A percentile compares a stretch with the other conserved stretches of the same genome.
Conservation (phyloP, 1,140 invertebrate genomes). For the Meloidogyne floridensis region DNA sequence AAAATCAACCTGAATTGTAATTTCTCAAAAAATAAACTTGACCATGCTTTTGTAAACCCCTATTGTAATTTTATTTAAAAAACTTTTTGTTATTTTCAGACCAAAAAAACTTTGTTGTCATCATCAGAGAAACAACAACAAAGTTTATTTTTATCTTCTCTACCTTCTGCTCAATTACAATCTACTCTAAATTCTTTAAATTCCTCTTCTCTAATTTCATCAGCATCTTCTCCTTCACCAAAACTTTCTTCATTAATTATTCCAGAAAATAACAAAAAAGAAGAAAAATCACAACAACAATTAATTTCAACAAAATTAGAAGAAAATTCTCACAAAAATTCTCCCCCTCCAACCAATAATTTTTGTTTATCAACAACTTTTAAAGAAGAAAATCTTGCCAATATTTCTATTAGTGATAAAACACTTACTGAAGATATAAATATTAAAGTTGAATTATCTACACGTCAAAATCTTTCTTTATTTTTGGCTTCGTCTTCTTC, state of each 20-base stretch:
- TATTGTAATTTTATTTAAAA: too few species aligned
- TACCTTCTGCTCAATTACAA: background rate
- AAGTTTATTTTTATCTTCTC: background rate
- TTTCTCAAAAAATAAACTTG: too few species aligned
- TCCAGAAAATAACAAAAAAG: background rate
- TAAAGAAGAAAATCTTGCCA: constrained; percentile 6
- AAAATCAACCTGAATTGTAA: too few species aligned
- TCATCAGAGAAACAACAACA: background rate
- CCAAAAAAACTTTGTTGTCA: background rate
- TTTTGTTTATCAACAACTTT: constrained; percentile 9
- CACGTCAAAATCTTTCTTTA: background rate
- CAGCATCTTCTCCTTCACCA: background rate
- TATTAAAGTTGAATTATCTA: background rate
- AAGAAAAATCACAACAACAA: background rate
- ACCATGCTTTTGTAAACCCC: too few species aligned
- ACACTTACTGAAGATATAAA: background rate
- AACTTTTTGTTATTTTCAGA: background rate
- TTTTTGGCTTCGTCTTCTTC: background rate
- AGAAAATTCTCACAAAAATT: background rate
- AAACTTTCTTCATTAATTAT: background rate
- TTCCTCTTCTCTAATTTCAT: background rate
- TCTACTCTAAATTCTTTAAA: background rate
- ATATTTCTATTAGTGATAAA: constrained; percentile 7
- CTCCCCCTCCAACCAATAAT: background rate
- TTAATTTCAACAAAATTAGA: background rate